Evolutionary conservation across 2,797 vertebrate genomes (phyloP).

Genomic region (Sparidentex hasta): DNA sequence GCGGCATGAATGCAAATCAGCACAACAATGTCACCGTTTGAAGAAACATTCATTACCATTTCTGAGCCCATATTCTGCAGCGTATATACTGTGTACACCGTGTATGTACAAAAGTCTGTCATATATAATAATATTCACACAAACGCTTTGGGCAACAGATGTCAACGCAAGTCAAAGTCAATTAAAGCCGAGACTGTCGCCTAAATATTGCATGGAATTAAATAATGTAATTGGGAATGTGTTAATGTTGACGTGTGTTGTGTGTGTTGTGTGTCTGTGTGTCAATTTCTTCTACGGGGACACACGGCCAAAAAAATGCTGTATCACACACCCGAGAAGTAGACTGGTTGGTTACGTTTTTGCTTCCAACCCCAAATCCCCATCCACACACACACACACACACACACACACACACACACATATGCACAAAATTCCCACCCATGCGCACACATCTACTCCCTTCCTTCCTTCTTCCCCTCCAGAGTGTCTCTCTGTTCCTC

Average conservation of each 20-base stretch:
- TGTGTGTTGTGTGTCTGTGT: conserved; percentile 5
- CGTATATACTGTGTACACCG: neutral
- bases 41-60: conserved; percentile 47
- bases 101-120: conserved; percentile 10
- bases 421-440: conserved; percentile 10
- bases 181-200: conserved; percentile 18
- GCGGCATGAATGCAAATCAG: conserved; percentile 74
- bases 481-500: conserved; percentile 72
- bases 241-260: neutral
- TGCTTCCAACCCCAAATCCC: conserved; percentile 20
- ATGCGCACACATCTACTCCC: conserved; percentile 35
- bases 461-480: conserved; percentile 64
- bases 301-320: conserved; percentile 19
- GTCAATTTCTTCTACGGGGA: neutral
- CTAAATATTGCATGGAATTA: conserved; percentile 14
- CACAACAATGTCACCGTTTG: conserved; percentile 62
- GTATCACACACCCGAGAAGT: conserved; percentile 20
- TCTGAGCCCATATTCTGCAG: conserved; percentile 8
- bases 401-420: conserved; percentile 16
- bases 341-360: conserved; percentile 26
- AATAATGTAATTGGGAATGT: neutral
- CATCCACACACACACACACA: conserved; percentile 24
- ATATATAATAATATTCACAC: conserved; percentile 25
- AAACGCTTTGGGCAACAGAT: conserved; percentile 15
- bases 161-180: conserved; percentile 28